Evolutionary conservation across 2,113 vertebrate genomes (phyloP).

Genomic region (Bos taurus): DNA sequence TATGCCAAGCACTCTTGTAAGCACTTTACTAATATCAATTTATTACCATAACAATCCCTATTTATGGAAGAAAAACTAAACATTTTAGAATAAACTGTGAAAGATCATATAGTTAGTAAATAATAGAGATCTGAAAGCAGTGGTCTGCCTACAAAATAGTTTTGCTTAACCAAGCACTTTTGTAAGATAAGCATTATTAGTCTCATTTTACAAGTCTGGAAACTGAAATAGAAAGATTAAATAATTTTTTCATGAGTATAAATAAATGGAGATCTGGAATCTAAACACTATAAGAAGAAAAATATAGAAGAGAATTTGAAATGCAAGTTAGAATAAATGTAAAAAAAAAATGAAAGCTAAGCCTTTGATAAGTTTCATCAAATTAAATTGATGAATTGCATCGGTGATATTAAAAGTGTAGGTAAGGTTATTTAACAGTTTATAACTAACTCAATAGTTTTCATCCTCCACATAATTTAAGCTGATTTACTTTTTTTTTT

Average conservation of each 20-base stretch:
- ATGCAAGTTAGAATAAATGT: not conserved
- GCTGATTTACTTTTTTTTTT: not conserved
- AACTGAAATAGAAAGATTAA: not conserved
- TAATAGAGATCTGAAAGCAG: not conserved
- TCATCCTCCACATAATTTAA: not conserved
- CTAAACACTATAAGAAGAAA: not conserved
- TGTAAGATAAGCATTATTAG: not conserved
- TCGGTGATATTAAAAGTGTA: not conserved
- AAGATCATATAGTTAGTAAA: not conserved
- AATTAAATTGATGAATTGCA: not conserved
- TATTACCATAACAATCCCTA: not conserved
- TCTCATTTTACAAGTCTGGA: not conserved
- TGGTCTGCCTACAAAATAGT: not conserved
- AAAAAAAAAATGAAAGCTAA: not conserved
- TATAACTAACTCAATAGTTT: not conserved
- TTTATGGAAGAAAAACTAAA: not conserved
- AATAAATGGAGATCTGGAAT: not conserved
- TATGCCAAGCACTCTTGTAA: not conserved
- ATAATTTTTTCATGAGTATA: not conserved
- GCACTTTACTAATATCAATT: not conserved
- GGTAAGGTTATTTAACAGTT: not conserved
- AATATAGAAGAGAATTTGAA: not conserved
- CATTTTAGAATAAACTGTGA: not conserved
- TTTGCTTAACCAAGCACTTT: not conserved
- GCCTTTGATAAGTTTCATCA: not conserved